phyloP scores from a whole-genome alignment of 2,888 invertebrate genomes.

The Brachyptera risi region DNA sequence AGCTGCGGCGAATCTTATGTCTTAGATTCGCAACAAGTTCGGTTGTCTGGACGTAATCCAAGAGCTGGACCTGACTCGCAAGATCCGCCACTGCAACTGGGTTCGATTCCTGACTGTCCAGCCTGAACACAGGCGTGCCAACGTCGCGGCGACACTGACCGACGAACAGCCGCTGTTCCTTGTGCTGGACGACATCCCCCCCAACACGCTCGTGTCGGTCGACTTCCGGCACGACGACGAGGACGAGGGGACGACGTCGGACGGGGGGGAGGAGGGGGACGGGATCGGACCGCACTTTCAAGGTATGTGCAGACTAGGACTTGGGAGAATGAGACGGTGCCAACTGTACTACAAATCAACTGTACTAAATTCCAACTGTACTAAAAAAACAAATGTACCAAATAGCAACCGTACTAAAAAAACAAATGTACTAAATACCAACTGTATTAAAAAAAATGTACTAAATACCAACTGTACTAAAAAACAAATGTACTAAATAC shows the following conservation, averaged over 20 bases:
- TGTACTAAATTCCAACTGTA: no score
- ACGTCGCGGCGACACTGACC: not conserved
- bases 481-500: no score
- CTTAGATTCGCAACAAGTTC: not conserved
- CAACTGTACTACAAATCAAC: no score
- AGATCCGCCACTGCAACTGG: slow-evolving; percentile 23
- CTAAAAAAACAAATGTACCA: no score
- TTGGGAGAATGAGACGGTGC: no score
- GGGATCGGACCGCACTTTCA: no score
- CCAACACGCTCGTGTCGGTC: not conserved
- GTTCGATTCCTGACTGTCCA: not conserved
- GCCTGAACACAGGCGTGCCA: not conserved
- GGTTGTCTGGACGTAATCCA: slow-evolving; percentile 19
- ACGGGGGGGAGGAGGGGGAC: no score
- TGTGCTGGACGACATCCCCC: not conserved
- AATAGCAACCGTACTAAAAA: no score
- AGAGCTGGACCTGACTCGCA: not conserved
- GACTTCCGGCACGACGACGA: not conserved
- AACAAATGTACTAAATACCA: no score
- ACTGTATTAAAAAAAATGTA: no score
- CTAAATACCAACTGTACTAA: no score
- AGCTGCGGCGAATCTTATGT: not conserved
- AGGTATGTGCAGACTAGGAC: no score
- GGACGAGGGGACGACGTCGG: not conserved
- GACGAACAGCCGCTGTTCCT: slow-evolving; percentile 3